A percentile compares a stretch with the other conserved stretches of the same genome.
phyloP scores from a whole-genome alignment of 2,797 vertebrate genomes.

The Parambassis ranga region DNA sequence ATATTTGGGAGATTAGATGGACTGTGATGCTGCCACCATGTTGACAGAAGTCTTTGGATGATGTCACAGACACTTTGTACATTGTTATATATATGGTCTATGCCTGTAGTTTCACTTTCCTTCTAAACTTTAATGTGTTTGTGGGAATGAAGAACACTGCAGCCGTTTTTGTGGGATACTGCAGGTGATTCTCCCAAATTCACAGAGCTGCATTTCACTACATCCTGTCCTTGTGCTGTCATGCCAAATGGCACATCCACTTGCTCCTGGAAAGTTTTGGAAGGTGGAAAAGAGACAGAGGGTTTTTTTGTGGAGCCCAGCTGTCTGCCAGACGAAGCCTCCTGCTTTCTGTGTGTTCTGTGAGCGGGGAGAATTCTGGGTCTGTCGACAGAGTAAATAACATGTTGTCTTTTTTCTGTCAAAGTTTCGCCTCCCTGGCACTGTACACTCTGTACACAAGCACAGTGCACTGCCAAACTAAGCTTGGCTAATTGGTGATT shows the following conservation, averaged over 20 bases:
- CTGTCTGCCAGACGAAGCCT: conserved; percentile 46
- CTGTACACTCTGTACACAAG: conserved; percentile 34
- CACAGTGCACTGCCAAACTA: conserved; percentile 41
- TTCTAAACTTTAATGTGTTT: neutral
- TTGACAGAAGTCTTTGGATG: too few relatives aligned
- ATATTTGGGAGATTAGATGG: too few relatives aligned
- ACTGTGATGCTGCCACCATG: too few relatives aligned
- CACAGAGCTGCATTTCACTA: conserved; percentile 12
- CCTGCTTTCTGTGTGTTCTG: conserved; percentile 46
- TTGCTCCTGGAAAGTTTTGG: conserved; percentile 44
- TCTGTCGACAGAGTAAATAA: conserved; percentile 57
- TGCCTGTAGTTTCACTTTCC: neutral
- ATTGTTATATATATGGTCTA: too few relatives aligned
- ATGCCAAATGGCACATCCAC: conserved; percentile 17
- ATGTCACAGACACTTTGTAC: too few relatives aligned
- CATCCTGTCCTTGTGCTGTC: conserved; percentile 3
- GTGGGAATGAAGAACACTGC: neutral
- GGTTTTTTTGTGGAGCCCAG: conserved; percentile 36
- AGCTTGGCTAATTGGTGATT: conserved; percentile 62
- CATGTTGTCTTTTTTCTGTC: conserved; percentile 50
- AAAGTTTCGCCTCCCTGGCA: conserved; percentile 41
- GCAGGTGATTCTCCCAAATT: conserved; percentile 10
- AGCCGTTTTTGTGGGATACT: neutral
- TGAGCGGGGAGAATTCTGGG: conserved; percentile 23
- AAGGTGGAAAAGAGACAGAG: conserved; percentile 11